Conservation (phyloP, 2,888 invertebrate species). For the Mimumesa dahlbomi region DNA sequence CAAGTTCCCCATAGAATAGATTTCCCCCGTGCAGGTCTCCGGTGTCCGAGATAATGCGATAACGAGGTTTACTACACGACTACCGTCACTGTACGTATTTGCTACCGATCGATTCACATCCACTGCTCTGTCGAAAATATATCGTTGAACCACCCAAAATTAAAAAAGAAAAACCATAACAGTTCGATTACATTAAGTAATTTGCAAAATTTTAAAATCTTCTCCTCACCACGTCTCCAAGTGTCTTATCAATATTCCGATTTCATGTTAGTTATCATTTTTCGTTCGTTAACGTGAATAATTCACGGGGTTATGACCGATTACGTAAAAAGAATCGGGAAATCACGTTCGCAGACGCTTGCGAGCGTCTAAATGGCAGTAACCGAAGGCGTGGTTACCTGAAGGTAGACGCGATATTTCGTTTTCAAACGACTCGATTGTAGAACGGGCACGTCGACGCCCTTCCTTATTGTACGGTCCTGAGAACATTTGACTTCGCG, state of each 20-base stretch:
- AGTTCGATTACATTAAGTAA: too few relatives aligned
- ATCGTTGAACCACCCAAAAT: slow-evolving; percentile 49
- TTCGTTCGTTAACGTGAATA: too few relatives aligned
- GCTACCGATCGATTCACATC: slow-evolving; percentile 54
- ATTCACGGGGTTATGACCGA: too few relatives aligned
- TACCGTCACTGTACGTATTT: slow-evolving; percentile 61
- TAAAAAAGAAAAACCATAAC: background rate
- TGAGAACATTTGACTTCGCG: slow-evolving; percentile 78
- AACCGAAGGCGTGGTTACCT: background rate
- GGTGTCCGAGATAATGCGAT: slow-evolving; percentile 73
- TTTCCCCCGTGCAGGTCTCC: slow-evolving; percentile 63
- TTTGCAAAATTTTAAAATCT: too few relatives aligned
- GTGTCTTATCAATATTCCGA: too few relatives aligned
- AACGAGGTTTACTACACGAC: slow-evolving; percentile 68
- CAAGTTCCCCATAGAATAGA: slow-evolving; percentile 71
- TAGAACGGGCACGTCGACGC: slow-evolving; percentile 36
- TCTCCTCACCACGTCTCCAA: too few relatives aligned
- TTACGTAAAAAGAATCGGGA: too few relatives aligned
- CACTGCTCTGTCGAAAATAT: slow-evolving; percentile 39
- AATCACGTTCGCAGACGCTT: background rate
- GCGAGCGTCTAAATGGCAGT: background rate
- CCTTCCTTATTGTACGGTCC: slow-evolving; percentile 59
- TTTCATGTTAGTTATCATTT: too few relatives aligned
- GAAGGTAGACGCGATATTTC: slow-evolving; percentile 26
- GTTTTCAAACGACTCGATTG: slow-evolving; percentile 64